Base-by-base conservation (phyloP, 2,113 vertebrate species). In the Aix galericulata region DNA sequence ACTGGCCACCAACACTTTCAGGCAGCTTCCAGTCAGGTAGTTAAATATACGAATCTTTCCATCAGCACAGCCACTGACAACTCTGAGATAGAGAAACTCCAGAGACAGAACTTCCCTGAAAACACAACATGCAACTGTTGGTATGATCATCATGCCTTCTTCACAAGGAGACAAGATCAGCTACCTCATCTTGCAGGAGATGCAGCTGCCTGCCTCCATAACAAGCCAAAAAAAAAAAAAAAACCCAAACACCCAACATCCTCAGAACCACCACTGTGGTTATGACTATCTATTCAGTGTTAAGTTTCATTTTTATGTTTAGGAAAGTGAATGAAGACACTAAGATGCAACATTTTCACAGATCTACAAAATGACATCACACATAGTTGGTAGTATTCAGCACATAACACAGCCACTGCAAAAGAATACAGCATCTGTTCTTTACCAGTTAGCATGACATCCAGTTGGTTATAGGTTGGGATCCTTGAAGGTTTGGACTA, bases 31-130 rank as follows among this genome's bases (percentile, higher is more conserved):
- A 0, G 96, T 98, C 78, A 99, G 96, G 89, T 98, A 98, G 88
- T 97, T 98, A 77, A 99, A 99, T 53, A 99, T 96, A 12, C 98
- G 98, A 77, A 99, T 98, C 95, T 98, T 99, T 52, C 99, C 99
- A 0, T 99, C 99, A 6, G 92, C 97, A n/a, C 99, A 99, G 88
- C 98, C 98, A 0, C 98, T 99, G 95, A 99, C 85, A 42, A 99
- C 98, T 32, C 99, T 94, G 62, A 99, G 99, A 91, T 98, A 99
- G 50, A 98, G 86, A 50, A 99, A 97, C 20, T 97, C 97, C 96
- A 99, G 83, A 4, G 98, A 97, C n/a, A 98, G 96, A 1, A 99
- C 99, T 81, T 98, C 98, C 97, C 99, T 99, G 96, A 7, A 94
- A 89, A 50, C 82, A 92, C 63, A 44, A 22, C 11, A 6, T 5